A percentile compares a stretch with the other conserved stretches of the same genome.
Evolutionary conservation across 2,797 vertebrate genomes (phyloP).

Genomic region (Channallabes apus): DNA sequence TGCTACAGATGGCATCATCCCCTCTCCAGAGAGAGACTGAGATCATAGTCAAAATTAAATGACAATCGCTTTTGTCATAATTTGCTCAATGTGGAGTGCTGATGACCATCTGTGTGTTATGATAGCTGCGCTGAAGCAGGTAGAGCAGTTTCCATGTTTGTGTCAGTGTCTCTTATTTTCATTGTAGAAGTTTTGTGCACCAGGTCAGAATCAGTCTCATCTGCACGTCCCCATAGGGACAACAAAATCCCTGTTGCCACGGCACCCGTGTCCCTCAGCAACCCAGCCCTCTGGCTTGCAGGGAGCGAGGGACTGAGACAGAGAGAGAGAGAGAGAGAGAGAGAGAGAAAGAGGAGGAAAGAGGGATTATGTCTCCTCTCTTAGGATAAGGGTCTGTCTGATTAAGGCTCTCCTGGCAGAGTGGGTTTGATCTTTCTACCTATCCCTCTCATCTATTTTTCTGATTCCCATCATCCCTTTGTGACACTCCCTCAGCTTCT

Average conservation of each 20-base stretch:
- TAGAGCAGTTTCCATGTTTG: slow-evolving; percentile 30
- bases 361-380: slow-evolving; percentile 73
- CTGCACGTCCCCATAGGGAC: slow-evolving; percentile 69
- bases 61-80: slow-evolving; percentile 52
- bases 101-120: slow-evolving; percentile 53
- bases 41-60: slow-evolving; percentile 50
- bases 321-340: slow-evolving; percentile 14
- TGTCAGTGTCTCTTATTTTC: slow-evolving; percentile 26
- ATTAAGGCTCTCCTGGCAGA: slow-evolving; percentile 64
- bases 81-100: slow-evolving; percentile 53
- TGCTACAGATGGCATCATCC: slow-evolving; percentile 45
- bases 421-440: slow-evolving; percentile 72
- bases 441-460: slow-evolving; percentile 62
- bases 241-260: slow-evolving; percentile 69
- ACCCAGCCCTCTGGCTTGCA: slow-evolving; percentile 33
- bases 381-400: slow-evolving; percentile 70
- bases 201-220: slow-evolving; percentile 69
- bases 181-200: slow-evolving; percentile 66
- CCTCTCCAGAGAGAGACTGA: slow-evolving; percentile 38
- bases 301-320: slow-evolving; percentile 27
- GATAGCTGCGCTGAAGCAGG: slow-evolving; percentile 39
- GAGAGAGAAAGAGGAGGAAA: not conserved
- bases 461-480: slow-evolving; percentile 65
- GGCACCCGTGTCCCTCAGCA: slow-evolving; percentile 67
- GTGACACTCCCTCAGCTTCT: slow-evolving; percentile 52